Conservation (phyloP, 2,113 vertebrate species). For the Oplegnathus fasciatus region DNA sequence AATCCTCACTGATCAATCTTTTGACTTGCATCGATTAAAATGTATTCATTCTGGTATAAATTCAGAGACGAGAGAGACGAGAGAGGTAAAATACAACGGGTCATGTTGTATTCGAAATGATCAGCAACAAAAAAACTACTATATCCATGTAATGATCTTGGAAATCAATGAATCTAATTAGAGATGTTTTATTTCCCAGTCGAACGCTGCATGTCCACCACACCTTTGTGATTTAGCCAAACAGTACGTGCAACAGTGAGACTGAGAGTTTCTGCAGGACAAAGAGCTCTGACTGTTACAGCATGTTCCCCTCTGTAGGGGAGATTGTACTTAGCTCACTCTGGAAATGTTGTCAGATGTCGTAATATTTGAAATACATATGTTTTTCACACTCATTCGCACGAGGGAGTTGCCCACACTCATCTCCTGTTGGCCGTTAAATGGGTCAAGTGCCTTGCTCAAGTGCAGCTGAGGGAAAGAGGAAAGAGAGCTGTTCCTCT, state of each 20-base stretch:
- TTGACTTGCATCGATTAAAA: neutral
- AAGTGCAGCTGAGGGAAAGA: constrained; percentile 32
- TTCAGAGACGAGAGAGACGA: neutral
- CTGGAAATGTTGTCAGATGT: constrained; percentile 30
- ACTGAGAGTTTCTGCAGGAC: neutral
- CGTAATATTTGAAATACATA: constrained; percentile 9
- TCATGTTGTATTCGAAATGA: neutral
- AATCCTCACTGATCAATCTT: neutral
- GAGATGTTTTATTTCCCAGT: constrained; percentile 9
- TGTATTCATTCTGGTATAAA: neutral
- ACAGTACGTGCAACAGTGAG: neutral
- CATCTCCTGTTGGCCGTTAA: constrained; percentile 40
- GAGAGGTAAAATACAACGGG: neutral
- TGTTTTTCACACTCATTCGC: constrained; percentile 44
- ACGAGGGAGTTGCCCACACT: constrained; percentile 20
- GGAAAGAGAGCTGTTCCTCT: neutral
- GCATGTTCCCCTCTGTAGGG: neutral
- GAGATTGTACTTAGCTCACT: neutral
- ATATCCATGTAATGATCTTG: neutral
- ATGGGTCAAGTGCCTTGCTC: constrained; percentile 40
- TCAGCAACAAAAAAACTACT: neutral
- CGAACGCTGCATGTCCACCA: neutral
- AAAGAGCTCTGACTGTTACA: constrained; percentile 14
- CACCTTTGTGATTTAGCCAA: constrained; percentile 31
- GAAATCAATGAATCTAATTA: constrained; percentile 24